Evolutionary conservation across 1,140 invertebrate genomes (phyloP).

Genomic region (Catajapyx aquilonaris): DNA sequence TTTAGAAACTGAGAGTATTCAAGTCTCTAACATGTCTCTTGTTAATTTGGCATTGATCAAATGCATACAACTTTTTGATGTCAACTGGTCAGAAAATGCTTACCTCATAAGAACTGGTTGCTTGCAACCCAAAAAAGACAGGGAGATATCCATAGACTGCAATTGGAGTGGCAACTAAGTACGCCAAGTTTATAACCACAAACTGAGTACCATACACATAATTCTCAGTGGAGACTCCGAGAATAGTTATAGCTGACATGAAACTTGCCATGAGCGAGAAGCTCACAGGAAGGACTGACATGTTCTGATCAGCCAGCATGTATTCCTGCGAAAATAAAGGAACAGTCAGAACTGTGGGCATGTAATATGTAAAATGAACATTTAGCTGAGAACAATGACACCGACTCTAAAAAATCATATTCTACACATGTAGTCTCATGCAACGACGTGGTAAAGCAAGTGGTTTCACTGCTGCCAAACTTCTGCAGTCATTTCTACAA

Average conservation of each 20-base stretch:
- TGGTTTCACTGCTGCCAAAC: no score
- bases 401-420: no score
- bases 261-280: slow-evolving; percentile 82
- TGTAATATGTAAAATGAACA: no score
- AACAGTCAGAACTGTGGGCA: no score
- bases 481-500: no score
- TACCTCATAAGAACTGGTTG: slow-evolving; percentile 72
- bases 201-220: slow-evolving; percentile 67
- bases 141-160: slow-evolving; percentile 63
- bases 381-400: no score
- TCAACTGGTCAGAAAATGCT: slow-evolving; percentile 3
- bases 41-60: no score
- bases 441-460: no score
- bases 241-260: slow-evolving; percentile 81
- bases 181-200: slow-evolving; percentile 58
- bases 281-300: slow-evolving; percentile 54
- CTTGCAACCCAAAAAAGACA: slow-evolving; percentile 66
- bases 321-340: slow-evolving; percentile 43
- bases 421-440: no score
- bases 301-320: slow-evolving; percentile 52
- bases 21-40: no score
- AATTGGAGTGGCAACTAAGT: slow-evolving; percentile 57
- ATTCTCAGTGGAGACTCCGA: slow-evolving; percentile 71
- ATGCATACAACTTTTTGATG: neutral
- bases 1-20: no score